Percentiles rank a stretch among this genome's conserved stretches.
Evolutionary conservation across 23 tunicate species (phyloP).

Genomic region (Styela plicata): DNA sequence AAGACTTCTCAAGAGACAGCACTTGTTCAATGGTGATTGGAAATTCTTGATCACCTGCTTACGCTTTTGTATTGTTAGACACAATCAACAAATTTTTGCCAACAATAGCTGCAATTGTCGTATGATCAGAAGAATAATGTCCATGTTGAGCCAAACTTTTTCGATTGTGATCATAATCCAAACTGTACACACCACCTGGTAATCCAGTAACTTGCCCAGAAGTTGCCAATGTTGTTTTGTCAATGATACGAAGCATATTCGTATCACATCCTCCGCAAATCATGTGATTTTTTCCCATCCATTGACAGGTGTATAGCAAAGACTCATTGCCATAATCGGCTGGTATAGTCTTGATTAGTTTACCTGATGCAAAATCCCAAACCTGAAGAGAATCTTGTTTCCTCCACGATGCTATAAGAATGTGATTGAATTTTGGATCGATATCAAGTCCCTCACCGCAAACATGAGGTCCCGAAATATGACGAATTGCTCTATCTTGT

Average conservation of each 20-base stretch:
- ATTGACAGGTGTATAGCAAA: slow-evolving; percentile 74
- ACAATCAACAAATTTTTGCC: slow-evolving; percentile 58
- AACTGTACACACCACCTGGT: slow-evolving; percentile 85
- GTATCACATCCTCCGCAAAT: slow-evolving; percentile 76
- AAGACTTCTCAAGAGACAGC: too few species aligned
- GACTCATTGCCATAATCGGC: slow-evolving; percentile 58
- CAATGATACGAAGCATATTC: slow-evolving; percentile 61
- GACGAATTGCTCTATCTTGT: slow-evolving; percentile 37
- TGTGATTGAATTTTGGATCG: slow-evolving; percentile 67
- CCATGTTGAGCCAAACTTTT: slow-evolving; percentile 42
- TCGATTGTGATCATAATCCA: slow-evolving; percentile 57
- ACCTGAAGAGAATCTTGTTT: slow-evolving; percentile 84
- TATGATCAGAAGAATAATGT: slow-evolving; percentile 56
- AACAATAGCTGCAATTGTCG: slow-evolving; percentile 61
- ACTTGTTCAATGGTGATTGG: too few species aligned
- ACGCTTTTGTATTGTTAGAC: slow-evolving; percentile 42
- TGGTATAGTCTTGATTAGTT: slow-evolving; percentile 56
- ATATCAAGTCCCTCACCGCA: slow-evolving; percentile 96
- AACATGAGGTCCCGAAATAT: slow-evolving; percentile 93
- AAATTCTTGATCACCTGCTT: too few species aligned
- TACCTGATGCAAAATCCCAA: slow-evolving; percentile 74
- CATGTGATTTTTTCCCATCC: slow-evolving; percentile 80
- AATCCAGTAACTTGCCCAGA: slow-evolving; percentile 53
- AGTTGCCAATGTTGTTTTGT: slow-evolving; percentile 70
- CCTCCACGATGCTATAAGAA: slow-evolving; percentile 91